Evolutionary conservation across 2,888 invertebrate species (phyloP), one percentile per base, ranked within the genome.

Genomic region (Euplagia quadripunctaria): DNA sequence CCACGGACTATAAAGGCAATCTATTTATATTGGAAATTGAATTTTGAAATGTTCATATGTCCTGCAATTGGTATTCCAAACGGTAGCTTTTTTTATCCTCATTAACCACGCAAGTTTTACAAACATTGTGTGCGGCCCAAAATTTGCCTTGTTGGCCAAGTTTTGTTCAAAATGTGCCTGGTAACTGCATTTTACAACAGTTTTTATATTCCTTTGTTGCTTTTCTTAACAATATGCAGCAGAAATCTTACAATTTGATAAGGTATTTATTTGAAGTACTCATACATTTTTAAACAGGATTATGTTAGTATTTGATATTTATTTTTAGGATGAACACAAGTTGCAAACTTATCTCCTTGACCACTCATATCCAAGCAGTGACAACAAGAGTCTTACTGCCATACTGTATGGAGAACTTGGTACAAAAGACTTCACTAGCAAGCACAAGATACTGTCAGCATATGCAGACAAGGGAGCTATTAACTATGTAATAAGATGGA

Each of bases 381-480:
- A 97, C 85, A 97, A 98, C 86, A 96, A 97, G 79, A 97, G 97
- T 73, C 92, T 97, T 64, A 96, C 97, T 58, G 97, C 98, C 42
- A 97, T 99, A 72, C 95, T 99, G 41, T 99, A 99, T 94, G 99
- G 98, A 67, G 98, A 99, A 93, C 95, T 99, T 73, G 99, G 99
- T 6, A 97, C 98, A 17, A 90, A 93, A 31, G 97, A 97, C 55
- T 99, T 99, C 91, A 92, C 96, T 6, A 89, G 95, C 43, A 98
- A 98, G 89, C 99, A 99, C 91, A 93, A 96, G 68, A 95, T 97
- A 79, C 94, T 99, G 43, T 96, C 97, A 82, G 91, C 95, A 63
- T 95, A 97, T 89, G 98, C 98, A 5, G 96, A 97, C 75, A 94
- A 94, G 42, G 97, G 98, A 65, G 96, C 96, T 78, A 97, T 99